Evolutionary conservation across 2,888 invertebrate genomes (phyloP).

Genomic region (Eristalis intricaria): DNA sequence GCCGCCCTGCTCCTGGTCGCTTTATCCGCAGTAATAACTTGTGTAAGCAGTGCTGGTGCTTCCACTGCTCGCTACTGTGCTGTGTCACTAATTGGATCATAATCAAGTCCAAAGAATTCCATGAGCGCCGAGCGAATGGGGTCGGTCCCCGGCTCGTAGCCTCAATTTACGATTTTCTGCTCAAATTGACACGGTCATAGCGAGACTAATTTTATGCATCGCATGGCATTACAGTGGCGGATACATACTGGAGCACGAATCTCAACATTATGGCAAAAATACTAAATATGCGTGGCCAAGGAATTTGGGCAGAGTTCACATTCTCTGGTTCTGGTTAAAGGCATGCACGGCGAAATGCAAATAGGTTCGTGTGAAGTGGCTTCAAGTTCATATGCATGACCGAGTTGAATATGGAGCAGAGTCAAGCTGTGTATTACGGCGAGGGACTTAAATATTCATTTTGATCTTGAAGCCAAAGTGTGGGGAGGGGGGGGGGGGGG

Average conservation of each 20-base stretch:
- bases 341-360: neutral
- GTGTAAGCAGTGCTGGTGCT: constrained; percentile 49
- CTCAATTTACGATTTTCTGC: constrained; percentile 56
- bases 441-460: too few species aligned
- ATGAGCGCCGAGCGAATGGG: neutral
- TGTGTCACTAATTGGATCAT: constrained; percentile 62
- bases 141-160: constrained; percentile 6
- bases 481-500: too few species aligned
- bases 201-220: constrained; percentile 54
- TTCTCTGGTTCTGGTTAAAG: neutral
- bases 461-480: too few species aligned
- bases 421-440: too few species aligned
- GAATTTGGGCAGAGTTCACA: neutral
- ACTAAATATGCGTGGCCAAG: neutral
- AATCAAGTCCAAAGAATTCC: constrained; percentile 57
- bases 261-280: neutral
- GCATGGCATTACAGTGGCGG: constrained; percentile 12
- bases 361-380: neutral
- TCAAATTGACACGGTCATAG: constrained; percentile 48
- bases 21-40: constrained; percentile 59
- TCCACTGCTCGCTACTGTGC: neutral
- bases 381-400: too few species aligned
- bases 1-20: constrained; percentile 25
- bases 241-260: neutral
- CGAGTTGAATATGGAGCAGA: too few species aligned